These are phyloP conservation scores for Germaria angustata DNA, from an alignment of 2,888 invertebrate genomes.

Conservation along the genomic window DNA sequence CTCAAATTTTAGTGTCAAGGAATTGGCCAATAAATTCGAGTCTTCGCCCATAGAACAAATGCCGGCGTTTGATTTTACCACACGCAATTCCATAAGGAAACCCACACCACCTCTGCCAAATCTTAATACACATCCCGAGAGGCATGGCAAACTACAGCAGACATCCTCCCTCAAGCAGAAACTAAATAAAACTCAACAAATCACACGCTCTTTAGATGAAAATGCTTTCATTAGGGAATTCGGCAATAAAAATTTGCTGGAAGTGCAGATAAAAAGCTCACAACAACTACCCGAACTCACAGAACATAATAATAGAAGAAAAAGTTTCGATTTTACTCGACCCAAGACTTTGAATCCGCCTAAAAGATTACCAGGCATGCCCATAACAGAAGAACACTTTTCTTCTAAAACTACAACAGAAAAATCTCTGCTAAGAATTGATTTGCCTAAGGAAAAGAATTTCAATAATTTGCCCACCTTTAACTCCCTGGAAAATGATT, in stretches of 20 bases:
- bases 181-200: conserved; percentile 83
- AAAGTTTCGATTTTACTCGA: conserved; percentile 83
- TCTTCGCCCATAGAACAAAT: conserved; percentile 83
- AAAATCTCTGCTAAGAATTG: conserved; percentile 51
- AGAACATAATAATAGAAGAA: conserved; percentile 80
- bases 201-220: conserved; percentile 86
- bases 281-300: conserved; percentile 74
- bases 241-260: conserved; percentile 79
- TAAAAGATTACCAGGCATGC: conserved; percentile 80
- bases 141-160: conserved; percentile 32
- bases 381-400: conserved; percentile 77
- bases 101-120: conserved; percentile 46
- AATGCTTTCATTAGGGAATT: conserved; percentile 87
- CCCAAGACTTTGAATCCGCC: conserved; percentile 82
- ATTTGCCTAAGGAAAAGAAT: conserved; percentile 64
- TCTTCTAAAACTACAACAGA: conserved; percentile 63
- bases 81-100: conserved; percentile 70
- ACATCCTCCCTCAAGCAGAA: conserved; percentile 72
- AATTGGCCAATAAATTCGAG: conserved; percentile 84
- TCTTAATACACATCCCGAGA: conserved; percentile 56
- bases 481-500: conserved; percentile 66
- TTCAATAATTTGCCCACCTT: conserved; percentile 57
- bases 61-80: conserved; percentile 81
- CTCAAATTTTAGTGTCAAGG: conserved; percentile 82
- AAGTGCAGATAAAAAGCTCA: conserved; percentile 73